A percentile compares a stretch with the other conserved stretches of the same genome.
Evolutionary conservation across 2,797 vertebrate genomes (phyloP).

Genomic region (Squalus acanthias): DNA sequence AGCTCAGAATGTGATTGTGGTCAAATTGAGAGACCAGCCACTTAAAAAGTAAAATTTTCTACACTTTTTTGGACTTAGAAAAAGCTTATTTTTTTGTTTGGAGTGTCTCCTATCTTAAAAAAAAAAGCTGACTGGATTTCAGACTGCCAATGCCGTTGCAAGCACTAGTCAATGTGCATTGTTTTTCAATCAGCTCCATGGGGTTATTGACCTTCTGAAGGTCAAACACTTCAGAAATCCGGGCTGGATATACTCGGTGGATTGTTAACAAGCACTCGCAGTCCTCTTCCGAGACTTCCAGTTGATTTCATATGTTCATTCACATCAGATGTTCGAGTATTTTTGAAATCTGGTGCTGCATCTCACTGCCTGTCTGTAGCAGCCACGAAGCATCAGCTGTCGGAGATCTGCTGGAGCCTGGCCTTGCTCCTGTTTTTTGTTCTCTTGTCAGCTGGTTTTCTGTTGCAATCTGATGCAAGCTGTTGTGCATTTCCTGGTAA

Average conservation of each 20-base stretch:
- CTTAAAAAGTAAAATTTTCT: not conserved
- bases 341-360: not conserved
- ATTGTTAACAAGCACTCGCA: not conserved
- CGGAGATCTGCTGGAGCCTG: not conserved
- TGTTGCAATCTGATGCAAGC: conserved; percentile 14
- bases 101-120: too few relatives aligned
- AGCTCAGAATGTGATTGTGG: not conserved
- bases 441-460: not conserved
- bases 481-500: conserved; percentile 11
- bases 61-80: too few relatives aligned
- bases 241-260: not conserved
- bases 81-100: too few relatives aligned
- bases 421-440: not conserved
- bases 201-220: not conserved
- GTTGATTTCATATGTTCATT: conserved; percentile 4
- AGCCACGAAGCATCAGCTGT: not conserved
- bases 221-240: not conserved
- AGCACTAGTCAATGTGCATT: not conserved
- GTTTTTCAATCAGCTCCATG: not conserved
- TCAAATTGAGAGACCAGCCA: too few relatives aligned
- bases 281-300: not conserved
- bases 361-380: not conserved
- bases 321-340: not conserved
- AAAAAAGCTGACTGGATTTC: not conserved
- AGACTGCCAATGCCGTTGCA: not conserved